A percentile compares a stretch with the other conserved stretches of the same genome.
Evolutionary conservation across 2,797 vertebrate species (phyloP).

Genomic region (Rallus crepitans): DNA sequence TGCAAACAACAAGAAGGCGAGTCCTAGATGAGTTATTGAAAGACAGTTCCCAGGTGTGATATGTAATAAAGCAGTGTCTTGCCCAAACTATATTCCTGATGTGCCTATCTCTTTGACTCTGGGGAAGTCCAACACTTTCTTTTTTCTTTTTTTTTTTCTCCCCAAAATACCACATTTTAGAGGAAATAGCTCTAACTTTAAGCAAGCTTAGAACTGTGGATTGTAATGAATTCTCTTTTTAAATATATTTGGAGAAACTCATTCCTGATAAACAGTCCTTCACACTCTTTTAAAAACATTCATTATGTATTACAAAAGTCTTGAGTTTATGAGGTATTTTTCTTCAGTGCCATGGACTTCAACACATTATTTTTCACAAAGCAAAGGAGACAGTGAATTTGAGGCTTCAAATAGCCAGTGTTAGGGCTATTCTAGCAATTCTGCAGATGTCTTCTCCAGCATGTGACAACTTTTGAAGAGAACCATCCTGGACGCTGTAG

Average conservation of each 20-base stretch:
- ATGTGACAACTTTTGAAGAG: not conserved
- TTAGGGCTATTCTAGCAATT: not conserved
- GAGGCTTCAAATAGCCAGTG: not conserved
- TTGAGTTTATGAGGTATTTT: constrained; percentile 65
- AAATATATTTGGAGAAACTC: constrained; percentile 64
- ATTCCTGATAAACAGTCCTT: constrained; percentile 61
- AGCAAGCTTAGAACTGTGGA: constrained; percentile 43
- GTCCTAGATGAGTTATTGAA: not conserved
- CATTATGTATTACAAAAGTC: constrained; percentile 47
- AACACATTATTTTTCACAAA: constrained; percentile 65
- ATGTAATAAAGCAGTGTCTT: not conserved
- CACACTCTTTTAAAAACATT: constrained; percentile 64
- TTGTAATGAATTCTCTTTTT: constrained; percentile 62
- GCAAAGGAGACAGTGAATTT: constrained; percentile 56
- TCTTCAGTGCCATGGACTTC: constrained; percentile 62
- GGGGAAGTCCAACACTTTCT: not conserved
- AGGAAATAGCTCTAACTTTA: constrained; percentile 40
- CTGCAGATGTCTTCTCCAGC: not conserved
- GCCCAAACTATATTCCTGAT: not conserved
- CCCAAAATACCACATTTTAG: constrained; percentile 28
- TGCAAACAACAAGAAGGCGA: not conserved
- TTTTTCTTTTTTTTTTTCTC: not conserved
- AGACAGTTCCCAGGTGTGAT: not conserved
- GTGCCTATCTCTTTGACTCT: not conserved
- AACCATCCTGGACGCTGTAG: not conserved